These are phyloP conservation scores for Andrena fulva DNA, from an alignment of 2,888 invertebrate genomes.

Conservation along the genomic window DNA sequence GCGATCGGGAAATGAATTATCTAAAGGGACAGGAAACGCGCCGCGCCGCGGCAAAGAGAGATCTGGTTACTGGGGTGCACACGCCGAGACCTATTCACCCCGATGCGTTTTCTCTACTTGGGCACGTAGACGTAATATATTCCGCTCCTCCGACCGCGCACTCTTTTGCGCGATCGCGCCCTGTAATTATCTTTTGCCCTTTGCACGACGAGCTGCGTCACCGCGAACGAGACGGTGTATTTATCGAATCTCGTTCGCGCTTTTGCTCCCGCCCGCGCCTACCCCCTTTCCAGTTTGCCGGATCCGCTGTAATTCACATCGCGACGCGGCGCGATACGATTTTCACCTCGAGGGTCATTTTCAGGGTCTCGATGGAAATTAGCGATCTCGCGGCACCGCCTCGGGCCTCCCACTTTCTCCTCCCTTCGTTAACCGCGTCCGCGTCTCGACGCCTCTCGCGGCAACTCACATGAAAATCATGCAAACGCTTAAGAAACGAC, in stretches of 20 bases:
- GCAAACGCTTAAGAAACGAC: slow-evolving; percentile 27
- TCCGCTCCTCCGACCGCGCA: slow-evolving; percentile 50
- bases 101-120: slow-evolving; percentile 43
- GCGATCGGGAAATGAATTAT: slow-evolving; percentile 38
- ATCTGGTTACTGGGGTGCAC: slow-evolving; percentile 11
- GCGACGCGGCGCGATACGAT: not conserved
- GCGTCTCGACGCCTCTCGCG: not conserved
- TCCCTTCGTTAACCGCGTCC: not conserved
- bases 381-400: not conserved
- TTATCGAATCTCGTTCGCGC: slow-evolving; percentile 67
- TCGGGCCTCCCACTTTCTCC: not conserved
- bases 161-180: slow-evolving; percentile 48
- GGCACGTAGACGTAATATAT: slow-evolving; percentile 52
- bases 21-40: not conserved
- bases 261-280: not conserved
- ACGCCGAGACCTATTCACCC: slow-evolving; percentile 55
- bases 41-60: not conserved
- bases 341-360: not conserved
- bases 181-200: slow-evolving; percentile 66
- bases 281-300: slow-evolving; percentile 19
- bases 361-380: not conserved
- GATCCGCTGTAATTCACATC: slow-evolving; percentile 12
- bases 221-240: slow-evolving; percentile 63
- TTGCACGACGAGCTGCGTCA: slow-evolving; percentile 49
- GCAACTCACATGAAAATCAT: slow-evolving; percentile 14